Base-by-base conservation (phyloP, 2,797 vertebrate genomes). In the Fistularia tabacaria region DNA sequence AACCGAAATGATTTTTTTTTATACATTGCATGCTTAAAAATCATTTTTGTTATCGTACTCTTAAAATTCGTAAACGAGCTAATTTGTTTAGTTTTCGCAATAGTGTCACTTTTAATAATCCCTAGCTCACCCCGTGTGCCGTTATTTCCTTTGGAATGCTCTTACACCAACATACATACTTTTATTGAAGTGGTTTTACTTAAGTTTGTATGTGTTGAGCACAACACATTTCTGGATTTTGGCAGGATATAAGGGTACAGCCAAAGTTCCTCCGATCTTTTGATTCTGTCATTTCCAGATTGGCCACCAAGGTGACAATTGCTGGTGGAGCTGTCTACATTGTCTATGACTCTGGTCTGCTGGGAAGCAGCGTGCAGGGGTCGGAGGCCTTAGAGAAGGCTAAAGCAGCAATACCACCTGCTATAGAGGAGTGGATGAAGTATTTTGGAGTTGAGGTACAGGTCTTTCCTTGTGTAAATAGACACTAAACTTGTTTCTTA, bases 241-340 rank as follows among this genome's bases (percentile, higher is more conserved):
- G 25, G 25, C 25, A 25, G 25, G 25, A 5, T 25, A 25, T 25
- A 25, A 25, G 2, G 25, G 25, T 25, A 25, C 25, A 25, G 25
- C 6, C 7, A 59, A 44, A 55, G 49, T 58, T 14, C 6, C 6
- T 51, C 0, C 49, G 14, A 52, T 51, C 3, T 62, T 51, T 49
- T 4, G 25, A 25, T 25, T 10, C 10, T 9, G 9, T 8, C 7
- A 6, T 46, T 74, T n/a, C 2, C 77, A 99, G 96, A 77, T 84
- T 97, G 54, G 85, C 92, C 62, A 82, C 93, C 68, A 99, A 97
- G 84, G 88, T 93, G 71, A 81, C 90, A 48, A 82, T 99, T 61
- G 95, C 93, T 7, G 97, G 95, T 71, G 93, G 92, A 38, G 93
- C 95, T 0, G 68, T 97, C 0, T 98, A 95, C 0, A 80, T 96